These are phyloP conservation scores for Amphipoea oculea DNA, from an alignment of 2,888 invertebrate genomes.

Conservation along the genomic window DNA sequence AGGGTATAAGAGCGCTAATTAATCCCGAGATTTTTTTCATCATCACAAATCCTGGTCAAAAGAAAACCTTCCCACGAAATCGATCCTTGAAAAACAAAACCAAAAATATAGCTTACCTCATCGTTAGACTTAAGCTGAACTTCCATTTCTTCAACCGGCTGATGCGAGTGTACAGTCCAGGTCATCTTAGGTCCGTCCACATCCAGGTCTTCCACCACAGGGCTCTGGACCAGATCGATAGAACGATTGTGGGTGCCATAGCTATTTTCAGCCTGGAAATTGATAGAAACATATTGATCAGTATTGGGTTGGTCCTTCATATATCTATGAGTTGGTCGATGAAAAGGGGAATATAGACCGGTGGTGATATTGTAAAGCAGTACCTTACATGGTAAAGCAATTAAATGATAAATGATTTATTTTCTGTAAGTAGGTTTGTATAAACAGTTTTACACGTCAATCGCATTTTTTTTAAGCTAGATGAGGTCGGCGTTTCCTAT, in stretches of 20 bases:
- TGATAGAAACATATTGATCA: not conserved
- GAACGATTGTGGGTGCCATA: constrained; percentile 82
- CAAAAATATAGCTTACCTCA: constrained; percentile 64
- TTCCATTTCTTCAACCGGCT: constrained; percentile 77
- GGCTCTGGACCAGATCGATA: constrained; percentile 81
- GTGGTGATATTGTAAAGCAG: not conserved
- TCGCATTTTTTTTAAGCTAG: no score
- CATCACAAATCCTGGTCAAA: not conserved
- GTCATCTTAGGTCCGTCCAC: constrained; percentile 75
- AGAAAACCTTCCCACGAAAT: not conserved
- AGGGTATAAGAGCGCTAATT: not conserved
- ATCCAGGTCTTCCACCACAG: constrained; percentile 78
- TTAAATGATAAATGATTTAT: no score
- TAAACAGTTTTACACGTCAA: no score
- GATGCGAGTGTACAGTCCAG: constrained; percentile 83
- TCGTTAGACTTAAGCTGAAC: constrained; percentile 72
- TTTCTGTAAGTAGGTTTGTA: no score
- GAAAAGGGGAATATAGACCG: not conserved
- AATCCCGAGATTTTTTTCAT: not conserved
- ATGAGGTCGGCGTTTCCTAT: no score
- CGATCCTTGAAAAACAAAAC: no score
- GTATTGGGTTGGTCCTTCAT: not conserved
- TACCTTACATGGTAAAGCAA: not conserved
- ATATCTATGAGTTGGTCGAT: not conserved
- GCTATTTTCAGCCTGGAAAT: constrained; percentile 81